Evolutionary conservation across 2,797 vertebrate species (phyloP).

Genomic region (Pogoniulus pusillus): DNA sequence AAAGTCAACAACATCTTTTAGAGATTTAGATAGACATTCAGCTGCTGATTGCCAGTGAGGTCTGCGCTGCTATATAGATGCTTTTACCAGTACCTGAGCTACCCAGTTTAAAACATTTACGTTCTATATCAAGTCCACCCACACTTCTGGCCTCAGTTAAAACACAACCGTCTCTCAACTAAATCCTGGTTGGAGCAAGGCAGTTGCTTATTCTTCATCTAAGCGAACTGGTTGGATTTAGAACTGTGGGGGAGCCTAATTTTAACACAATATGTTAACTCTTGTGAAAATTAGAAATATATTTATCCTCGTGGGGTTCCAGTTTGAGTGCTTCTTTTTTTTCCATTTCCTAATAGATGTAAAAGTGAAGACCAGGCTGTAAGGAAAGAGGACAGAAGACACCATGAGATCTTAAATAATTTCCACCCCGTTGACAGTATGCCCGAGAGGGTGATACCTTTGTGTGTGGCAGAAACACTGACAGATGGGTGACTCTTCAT

Average conservation of each 20-base stretch:
- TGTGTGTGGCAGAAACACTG: background rate
- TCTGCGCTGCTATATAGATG: background rate
- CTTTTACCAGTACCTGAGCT: slow-evolving; percentile 12
- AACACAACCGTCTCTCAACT: slow-evolving; percentile 22
- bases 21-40: background rate
- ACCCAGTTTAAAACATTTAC: background rate
- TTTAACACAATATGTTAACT: slow-evolving; percentile 37
- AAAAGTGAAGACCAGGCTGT: background rate
- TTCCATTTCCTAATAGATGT: background rate
- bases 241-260: slow-evolving; percentile 49
- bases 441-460: background rate
- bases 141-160: slow-evolving; percentile 32
- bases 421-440: background rate
- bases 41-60: background rate
- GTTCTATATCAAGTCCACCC: slow-evolving; percentile 32
- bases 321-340: background rate
- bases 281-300: background rate
- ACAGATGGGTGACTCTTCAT: background rate
- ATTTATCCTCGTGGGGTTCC: slow-evolving; percentile 6
- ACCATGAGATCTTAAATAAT: background rate
- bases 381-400: background rate
- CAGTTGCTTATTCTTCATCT: slow-evolving; percentile 43
- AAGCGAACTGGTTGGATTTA: slow-evolving; percentile 51
- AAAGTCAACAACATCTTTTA: background rate
- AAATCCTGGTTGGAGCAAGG: background rate